Evolutionary conservation across 2,797 vertebrate species (phyloP).

Genomic region (Hyperoplus lanceolatus): DNA sequence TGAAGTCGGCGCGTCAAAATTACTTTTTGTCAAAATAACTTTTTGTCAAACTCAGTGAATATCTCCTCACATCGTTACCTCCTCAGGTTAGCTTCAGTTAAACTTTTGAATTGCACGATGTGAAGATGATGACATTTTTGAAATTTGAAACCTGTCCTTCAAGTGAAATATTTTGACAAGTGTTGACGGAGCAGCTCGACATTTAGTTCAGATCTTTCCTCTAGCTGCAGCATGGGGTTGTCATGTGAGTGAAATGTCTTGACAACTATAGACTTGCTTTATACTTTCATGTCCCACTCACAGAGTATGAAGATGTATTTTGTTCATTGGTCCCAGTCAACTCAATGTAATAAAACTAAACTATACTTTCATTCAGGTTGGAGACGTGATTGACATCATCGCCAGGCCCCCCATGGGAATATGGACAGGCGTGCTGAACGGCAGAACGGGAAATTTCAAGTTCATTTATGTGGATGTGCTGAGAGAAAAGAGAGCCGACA

Average conservation of each 20-base stretch:
- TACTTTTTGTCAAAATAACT: too few species aligned
- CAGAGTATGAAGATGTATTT: neutral
- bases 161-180: too few species aligned
- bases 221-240: too few species aligned
- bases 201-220: too few species aligned
- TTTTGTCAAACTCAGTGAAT: too few species aligned
- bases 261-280: too few species aligned
- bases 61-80: too few species aligned
- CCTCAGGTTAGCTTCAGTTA: neutral
- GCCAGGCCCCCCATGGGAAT: constrained; percentile 94
- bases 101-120: neutral
- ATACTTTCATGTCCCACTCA: neutral
- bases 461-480: constrained; percentile 96
- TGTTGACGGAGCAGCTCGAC: too few species aligned
- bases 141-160: too few species aligned
- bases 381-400: constrained; percentile 95
- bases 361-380: constrained; percentile 84
- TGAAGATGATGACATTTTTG: too few species aligned
- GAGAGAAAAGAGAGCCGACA: constrained; percentile 81
- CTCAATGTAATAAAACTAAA: neutral
- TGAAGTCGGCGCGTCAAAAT: too few species aligned
- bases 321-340: neutral
- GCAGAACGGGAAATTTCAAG: constrained; percentile 93
- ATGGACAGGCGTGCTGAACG: constrained; percentile 94
- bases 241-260: too few species aligned